These are phyloP conservation scores for Disparrhopalites patrizii DNA, from an alignment of 2,888 invertebrate species.

Conservation along the genomic window DNA sequence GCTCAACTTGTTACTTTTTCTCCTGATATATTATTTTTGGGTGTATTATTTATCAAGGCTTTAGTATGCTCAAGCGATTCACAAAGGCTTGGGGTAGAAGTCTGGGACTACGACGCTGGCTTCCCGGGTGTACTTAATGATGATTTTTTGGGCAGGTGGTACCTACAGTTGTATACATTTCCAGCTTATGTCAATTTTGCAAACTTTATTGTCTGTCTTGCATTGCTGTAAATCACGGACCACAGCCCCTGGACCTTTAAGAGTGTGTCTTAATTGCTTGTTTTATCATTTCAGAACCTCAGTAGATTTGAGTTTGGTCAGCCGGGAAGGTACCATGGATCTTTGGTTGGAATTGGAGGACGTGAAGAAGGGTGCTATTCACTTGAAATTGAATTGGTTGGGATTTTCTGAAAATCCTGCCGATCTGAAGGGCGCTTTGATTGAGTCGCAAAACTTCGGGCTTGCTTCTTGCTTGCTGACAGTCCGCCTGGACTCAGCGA, in stretches of 20 bases:
- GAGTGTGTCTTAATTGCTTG: no score
- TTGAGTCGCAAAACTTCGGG: slow-evolving; percentile 49
- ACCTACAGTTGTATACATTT: neutral
- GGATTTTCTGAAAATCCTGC: slow-evolving; percentile 44
- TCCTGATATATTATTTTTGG: slow-evolving; percentile 22
- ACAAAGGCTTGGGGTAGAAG: slow-evolving; percentile 68
- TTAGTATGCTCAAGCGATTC: slow-evolving; percentile 69
- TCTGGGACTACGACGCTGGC: slow-evolving; percentile 64
- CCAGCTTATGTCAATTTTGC: no score
- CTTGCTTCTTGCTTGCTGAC: slow-evolving; percentile 61
- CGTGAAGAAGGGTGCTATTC: slow-evolving; percentile 91
- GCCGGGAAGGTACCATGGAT: slow-evolving; percentile 46
- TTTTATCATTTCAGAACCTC: slow-evolving; percentile 31
- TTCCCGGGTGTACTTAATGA: slow-evolving; percentile 58
- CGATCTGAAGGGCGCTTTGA: slow-evolving; percentile 40
- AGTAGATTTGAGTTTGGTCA: slow-evolving; percentile 45
- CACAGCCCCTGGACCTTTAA: no score
- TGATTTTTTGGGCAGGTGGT: slow-evolving; percentile 85
- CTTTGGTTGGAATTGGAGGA: slow-evolving; percentile 91
- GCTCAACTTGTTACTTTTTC: no score
- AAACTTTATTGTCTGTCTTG: no score
- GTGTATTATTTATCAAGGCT: slow-evolving; percentile 61
- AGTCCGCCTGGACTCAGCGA: slow-evolving; percentile 87
- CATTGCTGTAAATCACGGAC: no score
- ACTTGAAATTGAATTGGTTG: slow-evolving; percentile 85